Base-by-base conservation (phyloP, 2,888 invertebrate genomes). In the Cartodere bifasciata region DNA sequence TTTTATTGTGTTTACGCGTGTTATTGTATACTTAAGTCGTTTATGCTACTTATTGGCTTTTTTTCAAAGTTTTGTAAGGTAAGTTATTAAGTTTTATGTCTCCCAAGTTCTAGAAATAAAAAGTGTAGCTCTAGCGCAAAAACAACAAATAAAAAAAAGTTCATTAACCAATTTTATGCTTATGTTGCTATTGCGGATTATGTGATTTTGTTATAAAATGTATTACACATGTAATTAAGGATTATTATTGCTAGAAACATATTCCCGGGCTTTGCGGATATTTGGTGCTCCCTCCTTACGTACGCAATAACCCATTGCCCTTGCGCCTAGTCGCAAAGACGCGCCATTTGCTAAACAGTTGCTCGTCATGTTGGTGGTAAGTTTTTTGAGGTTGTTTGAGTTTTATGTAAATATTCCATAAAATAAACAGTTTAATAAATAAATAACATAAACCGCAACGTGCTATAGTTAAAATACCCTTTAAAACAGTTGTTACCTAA, bases 311-410 rank as follows among this genome's bases (percentile, higher is more conserved):
- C 47, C 53, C 46, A 49, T 49, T 50, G 50, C 49, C 54, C 54
- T 52, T 54, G 53, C 53, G 52, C 51, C 46, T 42, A 54, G 52
- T 55, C 54, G 54, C 52, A 53, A n/a, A 49, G 45, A 51, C 58
- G 61, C 62, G 63, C 63, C 63, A 63, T 63, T 62, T 62, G 59
- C 60, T 57, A 59, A 55, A 55, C 50, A 53, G 49, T 53, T 43
- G 46, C 51, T 57, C 53, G 55, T 55, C 49, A 60, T 60, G 58
- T 58, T 59, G 53, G 51, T 58, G 61, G 60, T 62, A 52, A 61
- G 61, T 58, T 50, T 47, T 45, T 37, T 33, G 26, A n/a, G n/a
- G n/a, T n/a, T n/a, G n/a, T n/a, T n/a, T n/a, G n/a, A n/a, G n/a
- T n/a, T n/a, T n/a, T n/a, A 25, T 31, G 24, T 10, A 23, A 23